Evolutionary conservation across 2,797 vertebrate species (phyloP), one percentile per base, ranked within the genome.

Genomic region (Tadarida brasiliensis): DNA sequence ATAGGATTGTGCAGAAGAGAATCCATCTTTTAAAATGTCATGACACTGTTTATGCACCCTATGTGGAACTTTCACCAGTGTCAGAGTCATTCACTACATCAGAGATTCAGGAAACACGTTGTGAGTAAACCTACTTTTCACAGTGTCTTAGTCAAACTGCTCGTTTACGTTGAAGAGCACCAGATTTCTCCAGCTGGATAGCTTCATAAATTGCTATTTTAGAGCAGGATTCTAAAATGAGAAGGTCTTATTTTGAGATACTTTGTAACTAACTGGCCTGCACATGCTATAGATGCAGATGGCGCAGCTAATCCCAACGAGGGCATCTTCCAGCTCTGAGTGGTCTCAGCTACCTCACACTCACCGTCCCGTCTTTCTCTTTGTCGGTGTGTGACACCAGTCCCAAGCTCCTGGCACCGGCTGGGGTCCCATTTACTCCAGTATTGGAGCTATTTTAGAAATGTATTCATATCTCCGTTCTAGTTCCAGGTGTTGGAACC

Each of bases 171-270:
- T 91, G 67, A 94, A 89, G 82, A 91, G 88, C 94, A 94, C 59
- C 61, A 28, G 30, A 47, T 94, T 39, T 87, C 54, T 96, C 90
- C 95, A 97, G 94, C 85, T 97, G 94, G 63, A 68, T 95, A 81
- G 81, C 81, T 96, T 92, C 63, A 94, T 44, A 87, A 95, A 86
- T 61, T 91, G 82, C 91, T 96, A 93, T 96, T 98, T 97, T 91
- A 96, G 92, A 96, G 77, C 1, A 33, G 57, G 35, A 73, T 93
- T 91, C 91, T 97, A 96, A 95, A 97, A 87, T 96, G 94, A 97
- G 90, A 78, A 68, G 57, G 74, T 82, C 70, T 97, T 82, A 83
- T 96, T 97, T 95, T 90, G 80, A 94, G 95, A 84, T 90, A 90
- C 51, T 96, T 92, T 93, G 65, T 81, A 91, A 88, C 61, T 81